Conservation (phyloP, 2,888 invertebrate genomes). For the Troides helena region DNA sequence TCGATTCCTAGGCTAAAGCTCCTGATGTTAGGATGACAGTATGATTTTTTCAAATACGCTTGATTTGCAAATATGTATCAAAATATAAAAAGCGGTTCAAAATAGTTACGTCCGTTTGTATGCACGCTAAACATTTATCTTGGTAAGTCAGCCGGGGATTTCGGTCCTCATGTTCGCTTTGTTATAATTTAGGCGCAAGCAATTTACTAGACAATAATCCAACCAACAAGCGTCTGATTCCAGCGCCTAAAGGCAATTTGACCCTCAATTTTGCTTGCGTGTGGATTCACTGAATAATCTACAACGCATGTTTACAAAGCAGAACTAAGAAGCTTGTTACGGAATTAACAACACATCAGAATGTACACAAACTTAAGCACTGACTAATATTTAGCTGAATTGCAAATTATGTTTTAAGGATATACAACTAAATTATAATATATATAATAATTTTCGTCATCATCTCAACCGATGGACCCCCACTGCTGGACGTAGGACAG, state of each 20-base stretch:
- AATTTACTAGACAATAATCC: slow-evolving; percentile 14
- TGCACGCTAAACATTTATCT: not conserved
- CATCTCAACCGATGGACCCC: too few relatives aligned
- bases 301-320: slow-evolving; percentile 18
- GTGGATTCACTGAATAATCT: slow-evolving; percentile 6
- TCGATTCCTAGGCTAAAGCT: too few relatives aligned
- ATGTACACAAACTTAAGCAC: not conserved
- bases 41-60: too few relatives aligned
- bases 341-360: not conserved
- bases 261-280: slow-evolving; percentile 13
- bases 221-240: slow-evolving; percentile 2
- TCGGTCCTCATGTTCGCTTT: not conserved
- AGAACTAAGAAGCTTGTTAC: slow-evolving; percentile 12
- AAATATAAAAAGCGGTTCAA: not conserved
- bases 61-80: not conserved
- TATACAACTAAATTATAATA: too few relatives aligned
- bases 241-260: slow-evolving; percentile 14
- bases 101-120: not conserved
- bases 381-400: not conserved
- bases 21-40: too few relatives aligned
- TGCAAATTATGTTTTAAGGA: not conserved
- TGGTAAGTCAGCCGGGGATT: not conserved
- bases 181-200: slow-evolving; percentile 10
- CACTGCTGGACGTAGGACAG: too few relatives aligned
- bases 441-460: too few relatives aligned